These are phyloP conservation scores for Euura lappo DNA, from an alignment of 1,140 invertebrate genomes.

Conservation along the genomic window DNA sequence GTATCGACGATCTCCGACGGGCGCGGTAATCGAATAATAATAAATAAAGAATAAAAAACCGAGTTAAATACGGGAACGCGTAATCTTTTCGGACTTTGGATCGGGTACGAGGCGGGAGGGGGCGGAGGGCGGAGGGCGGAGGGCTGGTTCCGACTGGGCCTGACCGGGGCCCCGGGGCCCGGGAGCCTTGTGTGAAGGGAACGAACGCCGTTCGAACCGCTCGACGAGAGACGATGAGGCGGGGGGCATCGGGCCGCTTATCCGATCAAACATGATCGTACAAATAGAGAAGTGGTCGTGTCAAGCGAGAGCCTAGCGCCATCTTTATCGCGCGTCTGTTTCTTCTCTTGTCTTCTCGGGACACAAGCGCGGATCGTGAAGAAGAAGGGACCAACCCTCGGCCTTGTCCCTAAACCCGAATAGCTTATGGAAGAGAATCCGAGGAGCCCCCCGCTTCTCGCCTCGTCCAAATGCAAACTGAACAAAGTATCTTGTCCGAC, in stretches of 20 bases:
- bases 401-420: not conserved
- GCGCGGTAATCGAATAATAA: conserved; percentile 1
- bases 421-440: not conserved
- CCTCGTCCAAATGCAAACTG: not conserved
- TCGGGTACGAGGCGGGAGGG: conserved; percentile 4
- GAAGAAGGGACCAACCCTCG: not conserved
- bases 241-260: conserved; percentile 23
- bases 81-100: conserved; percentile 7
- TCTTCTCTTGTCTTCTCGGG: not conserved
- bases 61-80: conserved; percentile 2
- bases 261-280: conserved; percentile 31
- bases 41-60: not conserved
- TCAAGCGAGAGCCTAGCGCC: conserved; percentile 21
- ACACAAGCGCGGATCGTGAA: not conserved
- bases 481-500: not conserved
- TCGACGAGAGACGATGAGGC: conserved; percentile 5
- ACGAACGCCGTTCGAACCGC: not conserved
- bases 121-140: conserved; percentile 11
- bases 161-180: conserved; percentile 14
- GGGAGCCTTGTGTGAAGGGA: conserved; percentile 15
- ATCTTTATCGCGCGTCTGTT: conserved; percentile 21
- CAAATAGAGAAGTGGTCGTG: conserved; percentile 28
- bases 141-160: conserved; percentile 7
- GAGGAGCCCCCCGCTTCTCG: not conserved
- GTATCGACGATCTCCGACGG: not conserved